Percentiles rank a stretch among this genome's conserved stretches.
Evolutionary conservation across 2,888 invertebrate genomes (phyloP).

Genomic region (Drosophila meridiana): DNA sequence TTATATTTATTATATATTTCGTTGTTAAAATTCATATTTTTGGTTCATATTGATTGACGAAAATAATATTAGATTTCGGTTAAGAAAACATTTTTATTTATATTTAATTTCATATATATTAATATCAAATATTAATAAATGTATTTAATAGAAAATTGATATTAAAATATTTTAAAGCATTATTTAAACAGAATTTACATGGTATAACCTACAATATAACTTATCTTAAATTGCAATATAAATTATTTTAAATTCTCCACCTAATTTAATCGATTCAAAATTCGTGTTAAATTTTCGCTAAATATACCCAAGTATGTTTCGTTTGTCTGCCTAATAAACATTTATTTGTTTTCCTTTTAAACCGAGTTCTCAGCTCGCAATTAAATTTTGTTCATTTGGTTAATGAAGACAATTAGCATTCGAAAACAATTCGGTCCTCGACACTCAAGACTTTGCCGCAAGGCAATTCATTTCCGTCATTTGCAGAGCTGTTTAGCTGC

Average conservation of each 20-base stretch:
- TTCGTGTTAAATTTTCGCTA: not conserved
- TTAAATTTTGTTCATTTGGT: conserved; percentile 40
- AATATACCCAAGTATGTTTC: not conserved
- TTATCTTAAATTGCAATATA: too few species aligned
- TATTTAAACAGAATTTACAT: too few species aligned
- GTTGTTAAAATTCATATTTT: too few species aligned
- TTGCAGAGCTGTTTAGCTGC: conserved; percentile 55
- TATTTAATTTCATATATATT: too few species aligned
- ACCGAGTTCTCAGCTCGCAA: conserved; percentile 9
- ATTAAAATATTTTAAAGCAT: too few species aligned
- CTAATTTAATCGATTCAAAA: not conserved
- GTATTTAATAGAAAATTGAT: too few species aligned
- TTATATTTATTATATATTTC: too few species aligned
- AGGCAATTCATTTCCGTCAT: conserved; percentile 73
- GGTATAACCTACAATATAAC: too few species aligned
- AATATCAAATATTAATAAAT: too few species aligned
- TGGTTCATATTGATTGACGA: too few species aligned
- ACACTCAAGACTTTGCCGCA: conserved; percentile 55
- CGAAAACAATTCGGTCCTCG: conserved; percentile 49
- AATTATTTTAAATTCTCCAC: not conserved
- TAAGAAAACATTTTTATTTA: too few species aligned
- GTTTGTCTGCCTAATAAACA: not conserved
- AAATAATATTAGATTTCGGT: too few species aligned
- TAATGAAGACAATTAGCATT: conserved; percentile 64
- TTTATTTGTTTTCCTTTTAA: conserved; percentile 34